A percentile compares a stretch with the other conserved stretches of the same genome.
phyloP scores from a whole-genome alignment of 2,797 vertebrate species.

The Pipistrellus kuhlii region DNA sequence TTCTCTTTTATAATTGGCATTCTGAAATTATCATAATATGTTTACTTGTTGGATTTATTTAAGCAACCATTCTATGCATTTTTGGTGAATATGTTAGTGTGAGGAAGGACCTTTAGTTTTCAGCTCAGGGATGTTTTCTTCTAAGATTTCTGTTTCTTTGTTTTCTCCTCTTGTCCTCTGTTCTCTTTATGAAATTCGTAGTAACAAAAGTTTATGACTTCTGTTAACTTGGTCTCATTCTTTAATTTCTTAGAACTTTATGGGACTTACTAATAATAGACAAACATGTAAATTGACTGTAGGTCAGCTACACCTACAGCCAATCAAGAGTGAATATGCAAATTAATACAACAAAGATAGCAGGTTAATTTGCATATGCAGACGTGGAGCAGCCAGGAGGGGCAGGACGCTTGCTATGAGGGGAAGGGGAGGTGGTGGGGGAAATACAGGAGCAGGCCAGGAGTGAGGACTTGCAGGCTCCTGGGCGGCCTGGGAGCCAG shows the following conservation, averaged over 20 bases:
- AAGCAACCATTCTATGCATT: not conserved
- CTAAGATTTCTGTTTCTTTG: not conserved
- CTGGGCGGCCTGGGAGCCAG: no score
- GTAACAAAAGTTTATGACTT: not conserved
- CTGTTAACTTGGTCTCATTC: not conserved
- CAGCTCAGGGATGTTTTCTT: not conserved
- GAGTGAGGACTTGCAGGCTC: no score
- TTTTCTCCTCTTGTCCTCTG: not conserved
- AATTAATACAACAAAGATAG: no score
- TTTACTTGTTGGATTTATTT: not conserved
- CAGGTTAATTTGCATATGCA: no score
- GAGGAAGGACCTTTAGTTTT: not conserved
- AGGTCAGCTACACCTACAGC: no score
- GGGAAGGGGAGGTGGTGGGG: no score
- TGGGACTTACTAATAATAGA: not conserved
- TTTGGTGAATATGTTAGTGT: not conserved
- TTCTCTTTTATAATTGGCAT: conserved; percentile 35
- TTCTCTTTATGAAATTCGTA: not conserved
- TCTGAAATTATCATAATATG: not conserved
- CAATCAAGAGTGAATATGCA: no score
- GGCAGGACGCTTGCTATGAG: no score
- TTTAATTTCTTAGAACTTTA: not conserved
- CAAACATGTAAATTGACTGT: no score
- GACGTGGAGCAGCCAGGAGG: no score
- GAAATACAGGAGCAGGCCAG: no score